Base-by-base conservation (phyloP, 1,140 invertebrate genomes). In the Microplitis mediator region DNA sequence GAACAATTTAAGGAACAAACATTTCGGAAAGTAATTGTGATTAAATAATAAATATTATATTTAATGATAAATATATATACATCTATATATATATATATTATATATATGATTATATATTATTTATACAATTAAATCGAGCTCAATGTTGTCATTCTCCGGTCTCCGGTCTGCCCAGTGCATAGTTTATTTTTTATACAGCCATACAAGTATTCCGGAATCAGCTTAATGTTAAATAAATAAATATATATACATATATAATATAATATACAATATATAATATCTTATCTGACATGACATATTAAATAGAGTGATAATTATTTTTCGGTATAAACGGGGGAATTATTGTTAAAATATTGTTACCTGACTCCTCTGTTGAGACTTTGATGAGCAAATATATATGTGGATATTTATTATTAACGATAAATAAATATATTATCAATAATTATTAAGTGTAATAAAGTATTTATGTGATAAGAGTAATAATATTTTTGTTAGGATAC, bases 401-500 rank as follows among this genome's bases (percentile, higher is more conserved):
- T 45, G 9, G 54, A 61, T 31, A 9, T 56, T 56, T 54, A 32
- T 34, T 6, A 68, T 50, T 36, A 56, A 34, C 32, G 34, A 39
- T 60, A 23, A 61, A 45, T 31, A 61, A 9, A 31, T 31, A 32
- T 60, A 32, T 60, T 32, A 60, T 60, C 9, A 5, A 34, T 39
- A 3, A 63, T 36, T 5, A 5, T 63, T 63, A 45, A 61, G 9
- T 61, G 31, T 31, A 61, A 63, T 13, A 63, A 52, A 70, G 35
- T 70, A 62, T 70, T 70, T 70, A 70, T 60, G 68, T 70, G 35
- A 70, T 61, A 63, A 70, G 60, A 70, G 31, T 62, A 35, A 70
- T 62, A 35, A 70, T 70, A 70, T 70, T 70, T 70, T 70, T 70
- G 68, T 70, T 70, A 70, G 68, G 34, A 35, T 36, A 60, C 32